Evolutionary conservation across 1,140 invertebrate species (phyloP).

Genomic region (Drosophila pseudoananassae): DNA sequence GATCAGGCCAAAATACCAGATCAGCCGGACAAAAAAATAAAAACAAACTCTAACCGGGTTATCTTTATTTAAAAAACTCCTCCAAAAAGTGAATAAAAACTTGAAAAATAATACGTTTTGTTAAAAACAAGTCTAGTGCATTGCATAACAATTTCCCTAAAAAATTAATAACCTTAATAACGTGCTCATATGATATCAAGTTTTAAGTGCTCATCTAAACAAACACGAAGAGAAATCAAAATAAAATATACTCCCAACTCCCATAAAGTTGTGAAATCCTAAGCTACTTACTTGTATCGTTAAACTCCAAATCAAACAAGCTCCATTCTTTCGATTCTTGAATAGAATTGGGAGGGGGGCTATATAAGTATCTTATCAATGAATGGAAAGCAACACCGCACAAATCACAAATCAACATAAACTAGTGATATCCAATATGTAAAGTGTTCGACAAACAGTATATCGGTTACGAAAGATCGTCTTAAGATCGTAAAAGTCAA

Average conservation of each 20-base stretch:
- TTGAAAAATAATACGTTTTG: background rate
- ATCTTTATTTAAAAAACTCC: background rate
- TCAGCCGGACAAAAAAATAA: slow-evolving; percentile 15
- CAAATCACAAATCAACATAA: slow-evolving; percentile 61
- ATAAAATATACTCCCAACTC: slow-evolving; percentile 17
- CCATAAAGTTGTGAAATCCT: slow-evolving; percentile 51
- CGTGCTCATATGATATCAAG: slow-evolving; percentile 20
- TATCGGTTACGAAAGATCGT: slow-evolving; percentile 42
- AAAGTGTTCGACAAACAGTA: slow-evolving; percentile 68
- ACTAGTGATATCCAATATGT: slow-evolving; percentile 67
- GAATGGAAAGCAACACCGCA: slow-evolving; percentile 41
- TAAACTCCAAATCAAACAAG: slow-evolving; percentile 45
- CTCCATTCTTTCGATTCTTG: slow-evolving; percentile 7
- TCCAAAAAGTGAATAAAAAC: background rate
- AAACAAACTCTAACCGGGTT: background rate
- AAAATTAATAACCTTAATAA: slow-evolving; percentile 5
- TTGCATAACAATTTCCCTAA: background rate
- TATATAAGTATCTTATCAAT: slow-evolving; percentile 38
- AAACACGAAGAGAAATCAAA: slow-evolving; percentile 38
- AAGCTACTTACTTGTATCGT: slow-evolving; percentile 67
- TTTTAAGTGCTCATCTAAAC: slow-evolving; percentile 45
- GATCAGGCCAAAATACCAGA: slow-evolving; percentile 21
- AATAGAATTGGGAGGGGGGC: slow-evolving; percentile 14
- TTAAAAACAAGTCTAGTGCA: background rate
- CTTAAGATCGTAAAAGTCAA: slow-evolving; percentile 65